Evolutionary conservation across 2,888 invertebrate species (phyloP).

Genomic region (Lapara coniferarum): DNA sequence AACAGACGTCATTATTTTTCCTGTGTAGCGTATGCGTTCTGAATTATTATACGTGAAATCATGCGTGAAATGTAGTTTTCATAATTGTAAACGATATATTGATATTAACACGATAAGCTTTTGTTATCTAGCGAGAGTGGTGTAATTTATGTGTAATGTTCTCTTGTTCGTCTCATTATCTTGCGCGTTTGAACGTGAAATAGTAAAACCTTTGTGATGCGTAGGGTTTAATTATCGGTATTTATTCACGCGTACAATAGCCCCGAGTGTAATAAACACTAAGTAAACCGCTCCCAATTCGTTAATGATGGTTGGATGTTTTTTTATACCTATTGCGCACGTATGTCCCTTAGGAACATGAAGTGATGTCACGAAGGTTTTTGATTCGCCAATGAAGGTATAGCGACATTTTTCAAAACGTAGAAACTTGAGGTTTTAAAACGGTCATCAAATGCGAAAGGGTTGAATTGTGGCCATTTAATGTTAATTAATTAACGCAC

Average conservation of each 20-base stretch:
- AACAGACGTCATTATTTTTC: constrained; percentile 43
- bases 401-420: neutral
- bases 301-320: constrained; percentile 45
- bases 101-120: constrained; percentile 36
- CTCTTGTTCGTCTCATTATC: constrained; percentile 35
- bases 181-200: constrained; percentile 47
- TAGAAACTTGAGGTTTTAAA: too few relatives aligned
- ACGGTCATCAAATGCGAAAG: too few relatives aligned
- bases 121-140: constrained; percentile 22
- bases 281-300: constrained; percentile 51
- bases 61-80: constrained; percentile 41
- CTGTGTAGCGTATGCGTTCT: constrained; percentile 39
- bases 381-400: neutral
- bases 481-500: too few relatives aligned
- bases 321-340: constrained; percentile 19
- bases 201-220: constrained; percentile 51
- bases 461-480: too few relatives aligned
- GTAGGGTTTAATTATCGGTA: constrained; percentile 59
- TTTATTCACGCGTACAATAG: constrained; percentile 47
- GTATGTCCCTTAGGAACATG: neutral
- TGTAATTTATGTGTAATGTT: constrained; percentile 27
- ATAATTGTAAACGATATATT: constrained; percentile 43
- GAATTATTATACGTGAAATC: constrained; percentile 48
- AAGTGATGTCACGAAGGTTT: neutral
- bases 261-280: constrained; percentile 43